phyloP scores from a whole-genome alignment of 2,888 invertebrate species.

The Euclidia mi region DNA sequence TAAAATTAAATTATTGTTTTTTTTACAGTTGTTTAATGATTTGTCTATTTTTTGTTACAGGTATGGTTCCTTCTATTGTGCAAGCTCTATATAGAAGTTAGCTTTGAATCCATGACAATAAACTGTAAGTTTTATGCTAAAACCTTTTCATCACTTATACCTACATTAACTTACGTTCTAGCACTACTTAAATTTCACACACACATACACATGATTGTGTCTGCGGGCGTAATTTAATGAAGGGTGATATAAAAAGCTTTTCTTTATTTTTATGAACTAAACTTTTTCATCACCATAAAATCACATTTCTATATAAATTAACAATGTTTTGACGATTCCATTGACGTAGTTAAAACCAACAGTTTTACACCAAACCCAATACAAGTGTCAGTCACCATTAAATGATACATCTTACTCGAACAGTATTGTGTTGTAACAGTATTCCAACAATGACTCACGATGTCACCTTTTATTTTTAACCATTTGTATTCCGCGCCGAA shows the following conservation, averaged over 20 bases:
- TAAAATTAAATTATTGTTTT: too few species aligned
- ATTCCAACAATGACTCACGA: constrained; percentile 66
- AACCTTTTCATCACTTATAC: too few species aligned
- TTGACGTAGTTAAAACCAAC: not conserved
- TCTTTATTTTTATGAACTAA: too few species aligned
- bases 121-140: too few species aligned
- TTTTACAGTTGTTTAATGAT: not conserved
- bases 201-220: too few species aligned
- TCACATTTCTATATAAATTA: not conserved
- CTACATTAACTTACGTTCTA: too few species aligned
- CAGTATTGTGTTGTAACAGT: constrained; percentile 24
- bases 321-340: too few species aligned
- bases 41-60: constrained; percentile 44
- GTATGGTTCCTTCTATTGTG: constrained; percentile 25
- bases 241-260: too few species aligned
- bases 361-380: not conserved
- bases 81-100: not conserved
- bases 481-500: constrained; percentile 77
- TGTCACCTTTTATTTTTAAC: constrained; percentile 71
- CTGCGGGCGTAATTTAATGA: too few species aligned
- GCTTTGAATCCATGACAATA: not conserved
- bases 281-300: not conserved
- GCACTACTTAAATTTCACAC: too few species aligned
- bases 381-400: constrained; percentile 6
- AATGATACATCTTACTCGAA: constrained; percentile 6